Evolutionary conservation across 2,888 invertebrate genomes (phyloP).

Genomic region (Hirtodrosophila duncani): DNA sequence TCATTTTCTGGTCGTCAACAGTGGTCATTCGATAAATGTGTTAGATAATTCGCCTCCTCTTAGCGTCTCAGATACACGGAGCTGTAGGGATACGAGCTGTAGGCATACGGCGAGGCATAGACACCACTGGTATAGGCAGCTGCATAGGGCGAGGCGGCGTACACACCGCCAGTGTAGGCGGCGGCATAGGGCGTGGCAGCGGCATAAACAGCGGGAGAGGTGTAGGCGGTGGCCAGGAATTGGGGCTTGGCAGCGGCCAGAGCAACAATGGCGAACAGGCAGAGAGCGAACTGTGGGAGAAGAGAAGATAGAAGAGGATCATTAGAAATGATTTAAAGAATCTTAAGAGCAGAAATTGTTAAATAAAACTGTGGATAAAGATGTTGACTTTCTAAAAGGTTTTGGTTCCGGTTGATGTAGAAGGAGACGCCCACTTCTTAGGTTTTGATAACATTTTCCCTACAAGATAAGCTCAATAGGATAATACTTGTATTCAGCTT

Average conservation of each 20-base stretch:
- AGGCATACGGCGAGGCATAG: slow-evolving; percentile 70
- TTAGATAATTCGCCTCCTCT: too few relatives aligned
- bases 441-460: background rate
- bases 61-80: slow-evolving; percentile 59
- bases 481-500: background rate
- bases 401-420: too few relatives aligned
- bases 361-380: too few relatives aligned
- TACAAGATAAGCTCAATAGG: background rate
- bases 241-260: slow-evolving; percentile 65
- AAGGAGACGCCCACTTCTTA: too few relatives aligned
- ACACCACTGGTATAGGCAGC: slow-evolving; percentile 53
- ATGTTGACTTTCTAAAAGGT: too few relatives aligned
- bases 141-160: slow-evolving; percentile 70
- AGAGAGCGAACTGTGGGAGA: slow-evolving; percentile 55
- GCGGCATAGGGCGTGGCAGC: slow-evolving; percentile 63
- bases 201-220: slow-evolving; percentile 33
- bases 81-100: slow-evolving; percentile 66
- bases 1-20: too few relatives aligned
- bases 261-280: slow-evolving; percentile 67
- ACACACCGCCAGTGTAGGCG: slow-evolving; percentile 59
- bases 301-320: background rate
- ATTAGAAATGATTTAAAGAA: background rate
- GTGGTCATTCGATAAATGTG: too few relatives aligned
- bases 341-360: background rate
- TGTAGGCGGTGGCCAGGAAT: slow-evolving; percentile 58